Evolutionary conservation across 1,140 invertebrate species (phyloP).

Genomic region (Drosophila fuyamai): DNA sequence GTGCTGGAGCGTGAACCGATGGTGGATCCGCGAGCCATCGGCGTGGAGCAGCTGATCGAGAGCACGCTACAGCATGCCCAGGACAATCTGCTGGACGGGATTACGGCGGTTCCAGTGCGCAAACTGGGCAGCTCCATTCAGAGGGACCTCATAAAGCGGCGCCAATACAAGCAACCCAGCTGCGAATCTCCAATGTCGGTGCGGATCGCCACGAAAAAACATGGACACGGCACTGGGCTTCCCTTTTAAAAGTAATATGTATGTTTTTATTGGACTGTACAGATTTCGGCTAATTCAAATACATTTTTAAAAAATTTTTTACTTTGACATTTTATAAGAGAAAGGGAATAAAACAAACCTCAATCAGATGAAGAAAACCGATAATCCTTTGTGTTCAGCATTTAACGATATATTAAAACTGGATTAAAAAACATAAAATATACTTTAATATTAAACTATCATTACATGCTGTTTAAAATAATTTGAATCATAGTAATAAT

Average conservation of each 20-base stretch:
- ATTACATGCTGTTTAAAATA: no score
- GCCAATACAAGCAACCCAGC: conserved; percentile 50
- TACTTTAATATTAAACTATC: no score
- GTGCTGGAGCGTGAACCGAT: conserved; percentile 68
- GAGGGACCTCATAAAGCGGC: conserved; percentile 54
- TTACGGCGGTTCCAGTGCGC: conserved; percentile 69
- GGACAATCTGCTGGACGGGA: conserved; percentile 71
- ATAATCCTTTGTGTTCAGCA: no score
- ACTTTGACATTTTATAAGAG: neutral
- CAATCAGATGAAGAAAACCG: no score
- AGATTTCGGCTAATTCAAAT: conserved; percentile 2
- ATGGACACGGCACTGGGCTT: conserved; percentile 15
- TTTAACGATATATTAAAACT: no score
- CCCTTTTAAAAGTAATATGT: conserved; percentile 37
- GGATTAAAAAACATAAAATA: no score
- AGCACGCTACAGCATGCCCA: conserved; percentile 58
- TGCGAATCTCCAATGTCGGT: conserved; percentile 64
- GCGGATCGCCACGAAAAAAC: conserved; percentile 64
- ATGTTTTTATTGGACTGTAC: conserved; percentile 17
- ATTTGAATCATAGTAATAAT: no score
- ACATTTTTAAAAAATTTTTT: neutral
- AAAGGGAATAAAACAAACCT: no score
- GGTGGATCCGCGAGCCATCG: conserved; percentile 70
- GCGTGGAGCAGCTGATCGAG: conserved; percentile 60
- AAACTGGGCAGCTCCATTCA: conserved; percentile 56